phyloP scores from a whole-genome alignment of 2,888 invertebrate genomes.

The Blastobasis adustella region DNA sequence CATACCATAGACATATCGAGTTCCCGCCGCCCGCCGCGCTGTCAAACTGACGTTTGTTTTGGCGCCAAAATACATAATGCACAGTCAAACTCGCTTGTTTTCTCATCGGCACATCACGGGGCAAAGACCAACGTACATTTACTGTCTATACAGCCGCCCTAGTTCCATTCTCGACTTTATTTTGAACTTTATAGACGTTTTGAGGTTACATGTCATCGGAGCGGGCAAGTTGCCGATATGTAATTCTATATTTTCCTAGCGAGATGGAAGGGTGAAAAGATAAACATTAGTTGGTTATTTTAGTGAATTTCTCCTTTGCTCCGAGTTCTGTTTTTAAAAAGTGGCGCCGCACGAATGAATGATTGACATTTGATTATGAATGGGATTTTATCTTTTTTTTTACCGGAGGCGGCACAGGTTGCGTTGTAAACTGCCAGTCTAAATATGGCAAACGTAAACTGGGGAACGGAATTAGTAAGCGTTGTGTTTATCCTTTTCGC shows the following conservation, averaged over 20 bases:
- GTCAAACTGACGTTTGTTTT: slow-evolving; percentile 74
- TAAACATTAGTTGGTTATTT: slow-evolving; percentile 68
- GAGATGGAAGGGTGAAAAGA: slow-evolving; percentile 70
- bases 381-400: slow-evolving; percentile 26
- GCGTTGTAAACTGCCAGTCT: slow-evolving; percentile 3
- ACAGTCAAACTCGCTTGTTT: slow-evolving; percentile 69
- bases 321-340: slow-evolving; percentile 54
- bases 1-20: slow-evolving; percentile 59
- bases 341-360: slow-evolving; percentile 56
- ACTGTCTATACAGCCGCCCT: slow-evolving; percentile 13
- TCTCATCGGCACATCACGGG: slow-evolving; percentile 68
- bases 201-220: slow-evolving; percentile 3
- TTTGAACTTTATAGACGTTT: slow-evolving; percentile 12
- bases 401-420: slow-evolving; percentile 11
- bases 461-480: not conserved
- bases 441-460: slow-evolving; percentile 3
- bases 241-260: slow-evolving; percentile 71
- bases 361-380: slow-evolving; percentile 60
- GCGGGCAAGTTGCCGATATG: slow-evolving; percentile 34
- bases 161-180: slow-evolving; percentile 25
- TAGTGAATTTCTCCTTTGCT: slow-evolving; percentile 64
- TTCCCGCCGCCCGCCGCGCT: slow-evolving; percentile 72
- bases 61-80: slow-evolving; percentile 74
- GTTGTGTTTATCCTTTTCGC: not conserved
- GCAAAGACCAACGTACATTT: slow-evolving; percentile 38